Percentiles rank a stretch among this genome's conserved stretches.
Conservation (phyloP, 2,113 vertebrate species). For the Tachuris rubrigastra region DNA sequence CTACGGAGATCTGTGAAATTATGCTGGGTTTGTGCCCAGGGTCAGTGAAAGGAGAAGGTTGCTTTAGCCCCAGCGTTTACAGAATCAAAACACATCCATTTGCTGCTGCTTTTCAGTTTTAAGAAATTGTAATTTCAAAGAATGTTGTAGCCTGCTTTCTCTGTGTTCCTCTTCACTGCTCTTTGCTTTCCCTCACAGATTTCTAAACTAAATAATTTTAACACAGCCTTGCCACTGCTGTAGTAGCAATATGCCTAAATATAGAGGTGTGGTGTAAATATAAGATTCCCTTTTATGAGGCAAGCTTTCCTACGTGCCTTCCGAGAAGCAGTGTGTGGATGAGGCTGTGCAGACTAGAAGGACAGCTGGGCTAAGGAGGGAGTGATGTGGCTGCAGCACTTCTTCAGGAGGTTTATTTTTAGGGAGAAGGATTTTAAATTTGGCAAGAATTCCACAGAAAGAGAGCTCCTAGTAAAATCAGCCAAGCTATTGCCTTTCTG, state of each 20-base stretch:
- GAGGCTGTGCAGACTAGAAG: neutral
- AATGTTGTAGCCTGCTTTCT: neutral
- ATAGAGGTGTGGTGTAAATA: neutral
- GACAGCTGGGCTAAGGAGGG: neutral
- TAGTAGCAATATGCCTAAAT: neutral
- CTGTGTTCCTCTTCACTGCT: neutral
- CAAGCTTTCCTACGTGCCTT: neutral
- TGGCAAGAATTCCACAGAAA: neutral
- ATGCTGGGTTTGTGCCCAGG: neutral
- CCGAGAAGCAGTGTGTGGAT: neutral
- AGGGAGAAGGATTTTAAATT: neutral
- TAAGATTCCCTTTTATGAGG: neutral
- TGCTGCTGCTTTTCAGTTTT: neutral
- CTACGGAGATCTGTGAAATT: neutral
- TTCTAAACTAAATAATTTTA: neutral
- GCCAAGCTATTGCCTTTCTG: neutral
- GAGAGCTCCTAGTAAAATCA: neutral
- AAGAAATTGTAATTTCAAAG: neutral
- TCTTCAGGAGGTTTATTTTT: neutral
- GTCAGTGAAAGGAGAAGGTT: neutral
- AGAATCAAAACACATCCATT: neutral
- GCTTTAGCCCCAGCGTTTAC: neutral
- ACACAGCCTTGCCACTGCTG: neutral
- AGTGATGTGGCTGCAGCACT: neutral
- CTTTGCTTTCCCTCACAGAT: neutral